Base-by-base conservation (phyloP, 2,888 invertebrate species). In the Trilocha varians region DNA sequence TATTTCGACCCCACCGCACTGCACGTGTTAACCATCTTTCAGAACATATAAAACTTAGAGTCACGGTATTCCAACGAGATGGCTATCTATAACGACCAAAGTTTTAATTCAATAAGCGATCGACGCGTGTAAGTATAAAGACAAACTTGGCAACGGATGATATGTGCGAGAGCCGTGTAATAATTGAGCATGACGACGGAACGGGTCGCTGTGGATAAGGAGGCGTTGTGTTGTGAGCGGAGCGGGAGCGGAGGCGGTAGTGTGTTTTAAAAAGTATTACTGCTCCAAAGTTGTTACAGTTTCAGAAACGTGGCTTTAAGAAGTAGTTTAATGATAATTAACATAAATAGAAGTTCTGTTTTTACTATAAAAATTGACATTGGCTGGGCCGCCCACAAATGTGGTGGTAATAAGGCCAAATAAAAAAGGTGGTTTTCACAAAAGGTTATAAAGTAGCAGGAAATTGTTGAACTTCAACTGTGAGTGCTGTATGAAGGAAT, bases 101-200 rank as follows among this genome's bases (percentile, higher is more conserved):
- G 55, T 57, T 59, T 48, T 57, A 52, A 58, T 57, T 59, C 53
- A 55, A 57, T 58, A 49, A 53, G 44, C 49, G 34, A 8, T 36
- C 43, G 43, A 32, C 40, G 34, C 37, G 33, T 36, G 14, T 16
- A 11, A 14, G 17, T 16, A 14, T 11, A 17, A 14, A 17, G 33
- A 38, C 35, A 39, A 41, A 44, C 39, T 41, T 44, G 36, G 36
- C 34, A 36, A 33, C 39, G 17, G 38, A 41, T 39, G 41, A 41
- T 41, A 36, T 36, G 39, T n/a, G 34, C 36, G 34, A 34, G 16
- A 36, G 25, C 33, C 25, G 36, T 17, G 34, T 41, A 38, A 43
- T 41, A 41, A 44, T 44, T 39, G 41, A 33, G 40, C 25, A 39
- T 25, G 38, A 16, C 33, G 41, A 33, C 36, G 13, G 32, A 25